Conservation (phyloP, 2,888 invertebrate genomes). For the Rhaphigaster nebulosa region DNA sequence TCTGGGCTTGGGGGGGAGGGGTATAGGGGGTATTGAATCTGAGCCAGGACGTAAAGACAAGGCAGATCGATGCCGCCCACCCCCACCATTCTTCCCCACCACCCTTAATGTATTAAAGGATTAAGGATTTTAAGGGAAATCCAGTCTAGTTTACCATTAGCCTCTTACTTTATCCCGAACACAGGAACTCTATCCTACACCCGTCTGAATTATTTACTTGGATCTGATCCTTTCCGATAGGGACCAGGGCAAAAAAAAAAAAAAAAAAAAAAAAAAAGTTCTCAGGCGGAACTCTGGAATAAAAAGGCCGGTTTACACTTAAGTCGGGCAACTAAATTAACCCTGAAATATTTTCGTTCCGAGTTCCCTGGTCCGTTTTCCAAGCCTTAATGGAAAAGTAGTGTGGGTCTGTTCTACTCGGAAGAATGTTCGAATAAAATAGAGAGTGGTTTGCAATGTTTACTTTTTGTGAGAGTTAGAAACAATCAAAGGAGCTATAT, state of each 20-base stretch:
- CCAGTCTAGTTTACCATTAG: slow-evolving; percentile 59
- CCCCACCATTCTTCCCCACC: slow-evolving; percentile 55
- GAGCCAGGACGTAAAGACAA: slow-evolving; percentile 57
- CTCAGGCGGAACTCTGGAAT: slow-evolving; percentile 52
- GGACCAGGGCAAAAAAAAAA: slow-evolving; percentile 45
- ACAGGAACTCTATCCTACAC: slow-evolving; percentile 59
- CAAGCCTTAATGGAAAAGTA: slow-evolving; percentile 26
- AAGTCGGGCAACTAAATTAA: slow-evolving; percentile 55
- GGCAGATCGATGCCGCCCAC: slow-evolving; percentile 41
- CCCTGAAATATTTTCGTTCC: slow-evolving; percentile 57
- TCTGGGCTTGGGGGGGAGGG: slow-evolving; percentile 25
- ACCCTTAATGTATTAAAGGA: slow-evolving; percentile 60
- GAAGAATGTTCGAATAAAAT: slow-evolving; percentile 4
- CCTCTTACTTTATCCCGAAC: slow-evolving; percentile 51
- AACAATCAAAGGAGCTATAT: background rate
- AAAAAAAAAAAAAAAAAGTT: slow-evolving; percentile 53
- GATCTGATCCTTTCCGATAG: slow-evolving; percentile 54
- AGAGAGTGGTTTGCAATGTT: slow-evolving; percentile 22
- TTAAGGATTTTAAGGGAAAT: slow-evolving; percentile 61
- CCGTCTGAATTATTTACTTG: slow-evolving; percentile 59
- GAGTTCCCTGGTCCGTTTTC: slow-evolving; percentile 6
- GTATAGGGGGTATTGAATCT: slow-evolving; percentile 50
- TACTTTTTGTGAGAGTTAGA: background rate
- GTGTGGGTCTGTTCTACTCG: background rate
- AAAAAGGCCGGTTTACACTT: slow-evolving; percentile 54